Evolutionary conservation across 2,797 vertebrate species (phyloP), one percentile per base, ranked within the genome.

Genomic region (Lophius americanus): DNA sequence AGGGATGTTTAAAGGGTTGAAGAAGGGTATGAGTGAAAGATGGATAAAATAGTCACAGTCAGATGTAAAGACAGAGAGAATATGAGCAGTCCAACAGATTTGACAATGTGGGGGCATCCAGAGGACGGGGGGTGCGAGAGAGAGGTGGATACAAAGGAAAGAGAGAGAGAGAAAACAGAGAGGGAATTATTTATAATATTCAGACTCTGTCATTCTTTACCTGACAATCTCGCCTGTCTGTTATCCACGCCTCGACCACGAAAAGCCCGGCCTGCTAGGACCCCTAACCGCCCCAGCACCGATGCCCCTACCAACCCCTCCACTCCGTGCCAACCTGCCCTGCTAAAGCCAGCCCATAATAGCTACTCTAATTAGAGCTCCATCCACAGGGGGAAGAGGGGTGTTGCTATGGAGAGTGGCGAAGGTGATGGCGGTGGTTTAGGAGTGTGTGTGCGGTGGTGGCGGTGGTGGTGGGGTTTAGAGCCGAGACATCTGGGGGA

Each of bases 301-400:
- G 33, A 67, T 69, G 44, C 82, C 87, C 73, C 81, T 71, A 71
- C 79, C 78, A 80, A 72, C 74, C 78, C 77, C 60, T 76, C 63
- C 72, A 68, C 75, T 79, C 76, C 76, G 82, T 67, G 76, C 60
- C 39, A 51, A 37, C 78, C 76, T 84, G 88, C 90, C 86, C 85
- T 88, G 87, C 85, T 88, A 81, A 89, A 86, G 88, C 89, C 92
- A 95, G 88, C 91, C 92, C 92, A 94, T 94, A 95, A 94, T 94
- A 94, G 93, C 89, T 93, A 92, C 91, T 94, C 93, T 94, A 94
- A 94, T 95, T 94, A 94, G 92, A 93, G 90, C 86, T 84, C 88
- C 90, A 93, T 94, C 92, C 89, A 83, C 91, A 91, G 88, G 90
- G 91, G 91, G 84, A 90, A 91, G 90, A 93, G 82, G 72, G 64